Evolutionary conservation across 1,140 invertebrate species (phyloP).

Genomic region (Drosophila ananassae): DNA sequence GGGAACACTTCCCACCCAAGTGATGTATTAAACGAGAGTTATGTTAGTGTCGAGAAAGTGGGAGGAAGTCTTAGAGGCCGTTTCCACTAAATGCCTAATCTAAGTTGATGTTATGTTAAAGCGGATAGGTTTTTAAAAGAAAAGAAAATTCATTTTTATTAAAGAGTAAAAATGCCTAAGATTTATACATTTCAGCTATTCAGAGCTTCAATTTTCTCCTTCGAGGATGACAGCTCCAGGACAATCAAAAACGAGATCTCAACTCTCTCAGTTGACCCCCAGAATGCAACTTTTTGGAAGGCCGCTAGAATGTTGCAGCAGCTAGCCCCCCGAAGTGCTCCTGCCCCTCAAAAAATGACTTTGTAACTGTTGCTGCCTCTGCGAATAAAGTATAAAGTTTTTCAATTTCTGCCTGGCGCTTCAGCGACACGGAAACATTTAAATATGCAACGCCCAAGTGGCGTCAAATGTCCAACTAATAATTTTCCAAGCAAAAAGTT

Average conservation of each 20-base stretch:
- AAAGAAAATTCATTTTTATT: neutral
- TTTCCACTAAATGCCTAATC: neutral
- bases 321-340: neutral
- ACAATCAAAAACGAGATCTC: conserved; percentile 1
- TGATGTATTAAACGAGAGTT: conserved; percentile 12
- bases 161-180: no score
- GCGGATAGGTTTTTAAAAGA: neutral
- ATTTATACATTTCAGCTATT: no score
- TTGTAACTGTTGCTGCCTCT: conserved; percentile 42
- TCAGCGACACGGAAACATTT: conserved; percentile 19
- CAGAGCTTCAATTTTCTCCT: neutral
- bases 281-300: conserved; percentile 10
- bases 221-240: neutral
- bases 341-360: neutral
- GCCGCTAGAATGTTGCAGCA: neutral
- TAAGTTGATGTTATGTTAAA: neutral
- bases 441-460: conserved; percentile 50
- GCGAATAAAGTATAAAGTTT: conserved; percentile 65
- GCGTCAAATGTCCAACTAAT: conserved; percentile 71
- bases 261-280: neutral
- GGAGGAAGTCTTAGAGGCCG: neutral
- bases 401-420: conserved; percentile 51
- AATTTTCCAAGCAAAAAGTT: conserved; percentile 67
- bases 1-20: conserved; percentile 3
- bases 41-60: conserved; percentile 2